These are phyloP conservation scores for Epinephelus cyanopodus DNA, from an alignment of 2,113 vertebrate genomes.

Conservation along the genomic window DNA sequence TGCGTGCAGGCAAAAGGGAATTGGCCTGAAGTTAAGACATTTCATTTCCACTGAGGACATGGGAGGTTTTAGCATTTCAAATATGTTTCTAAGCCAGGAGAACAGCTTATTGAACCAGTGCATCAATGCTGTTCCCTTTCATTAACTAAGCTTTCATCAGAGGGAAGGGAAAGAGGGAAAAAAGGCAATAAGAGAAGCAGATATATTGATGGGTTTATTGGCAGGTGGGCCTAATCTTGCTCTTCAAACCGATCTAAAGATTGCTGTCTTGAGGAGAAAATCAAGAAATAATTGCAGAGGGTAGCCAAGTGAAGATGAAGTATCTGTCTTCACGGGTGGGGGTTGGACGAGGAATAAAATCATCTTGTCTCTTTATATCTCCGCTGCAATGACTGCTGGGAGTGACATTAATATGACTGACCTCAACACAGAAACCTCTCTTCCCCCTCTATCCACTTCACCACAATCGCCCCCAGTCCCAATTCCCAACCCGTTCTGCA, in stretches of 20 bases:
- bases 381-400: conserved; percentile 41
- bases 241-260: conserved; percentile 59
- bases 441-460: conserved; percentile 28
- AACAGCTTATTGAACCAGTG: conserved; percentile 69
- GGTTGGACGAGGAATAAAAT: conserved; percentile 56
- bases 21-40: conserved; percentile 51
- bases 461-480: conserved; percentile 49
- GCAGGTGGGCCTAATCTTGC: conserved; percentile 71
- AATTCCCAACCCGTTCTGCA: conserved; percentile 74
- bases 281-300: conserved; percentile 70
- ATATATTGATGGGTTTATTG: conserved; percentile 77
- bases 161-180: conserved; percentile 38
- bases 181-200: conserved; percentile 65
- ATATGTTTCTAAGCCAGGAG: conserved; percentile 54
- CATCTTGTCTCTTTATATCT: conserved; percentile 70
- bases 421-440: conserved; percentile 62
- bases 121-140: conserved; percentile 74
- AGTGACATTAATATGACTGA: conserved; percentile 78
- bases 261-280: conserved; percentile 55
- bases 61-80: conserved; percentile 62
- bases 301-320: conserved; percentile 65
- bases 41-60: conserved; percentile 62
- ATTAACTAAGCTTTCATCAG: conserved; percentile 74
- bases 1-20: conserved; percentile 37
- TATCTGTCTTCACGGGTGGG: conserved; percentile 58